Evolutionary conservation across 2,888 invertebrate genomes (phyloP), one percentile per base, ranked within the genome.

Genomic region (Pemphredon lugubris): DNA sequence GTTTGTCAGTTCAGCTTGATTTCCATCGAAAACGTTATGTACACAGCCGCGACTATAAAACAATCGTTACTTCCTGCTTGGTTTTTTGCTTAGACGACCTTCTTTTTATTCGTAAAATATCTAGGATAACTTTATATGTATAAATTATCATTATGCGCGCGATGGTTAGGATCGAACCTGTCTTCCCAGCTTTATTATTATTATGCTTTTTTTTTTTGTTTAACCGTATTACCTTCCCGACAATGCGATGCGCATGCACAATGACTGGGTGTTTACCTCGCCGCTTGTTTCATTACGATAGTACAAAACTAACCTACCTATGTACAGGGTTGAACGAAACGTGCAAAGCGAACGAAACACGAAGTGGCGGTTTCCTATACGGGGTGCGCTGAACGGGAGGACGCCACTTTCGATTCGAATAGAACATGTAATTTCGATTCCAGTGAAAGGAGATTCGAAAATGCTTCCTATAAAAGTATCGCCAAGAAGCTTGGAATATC

Each of bases 271-370:
- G 18, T n/a, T n/a, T 26, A 16, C 7, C 14, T 26, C 50, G 40
- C 53, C 42, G 34, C 7, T 53, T 57, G 40, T 42, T 69, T 67
- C 45, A 40, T 72, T 72, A 75, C 55, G 77, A 83, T 83, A 82
- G 84, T 88, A 88, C 74, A 89, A 87, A 88, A 88, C 84, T 87
- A 88, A 75, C 81, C 86, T 89, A 89, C 78, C 83, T 88, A 89
- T 89, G 81, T 88, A 89, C 88, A 89, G 76, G 77, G 75, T 81
- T 84, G 77, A 82, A 81, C 79, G 75, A 75, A 55, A 77, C 53
- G 73, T 72, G 70, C 65, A 68, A 75, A 73, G 71, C 75, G 64
- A 75, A 75, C 65, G 72, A 72, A 67, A 75, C 47, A 51, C 44
- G 34, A 67, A 42, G 59, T 48, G 60, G 37, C 71, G 26, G 48